These are phyloP conservation scores for Xylocopa sonorina DNA, from an alignment of 1,140 invertebrate species.

Conservation along the genomic window DNA sequence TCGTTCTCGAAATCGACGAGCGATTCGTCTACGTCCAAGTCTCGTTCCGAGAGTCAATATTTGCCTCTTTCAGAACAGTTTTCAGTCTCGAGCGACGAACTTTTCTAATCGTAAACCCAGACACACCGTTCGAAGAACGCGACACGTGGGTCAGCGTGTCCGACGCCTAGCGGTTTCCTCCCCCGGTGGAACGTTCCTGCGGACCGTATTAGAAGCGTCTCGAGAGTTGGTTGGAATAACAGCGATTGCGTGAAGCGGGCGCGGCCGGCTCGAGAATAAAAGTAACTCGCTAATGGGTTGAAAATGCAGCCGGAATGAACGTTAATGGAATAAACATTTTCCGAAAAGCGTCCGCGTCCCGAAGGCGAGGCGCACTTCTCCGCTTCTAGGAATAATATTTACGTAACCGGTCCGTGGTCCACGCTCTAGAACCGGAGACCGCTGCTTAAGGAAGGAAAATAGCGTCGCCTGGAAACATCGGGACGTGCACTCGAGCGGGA, in stretches of 20 bases:
- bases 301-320: constrained; percentile 54
- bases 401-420: constrained; percentile 51
- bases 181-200: not conserved
- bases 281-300: constrained; percentile 53
- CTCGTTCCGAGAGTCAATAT: constrained; percentile 29
- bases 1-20: not conserved
- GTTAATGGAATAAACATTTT: constrained; percentile 63
- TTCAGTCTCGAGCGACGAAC: not conserved
- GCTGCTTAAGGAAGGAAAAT: constrained; percentile 62
- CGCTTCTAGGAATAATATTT: constrained; percentile 61
- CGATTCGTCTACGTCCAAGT: not conserved
- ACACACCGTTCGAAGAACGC: not conserved
- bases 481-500: constrained; percentile 20
- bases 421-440: constrained; percentile 4
- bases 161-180: not conserved
- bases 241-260: constrained; percentile 6
- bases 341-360: constrained; percentile 41
- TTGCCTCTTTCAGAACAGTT: not conserved
- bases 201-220: constrained; percentile 1
- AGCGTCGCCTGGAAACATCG: constrained; percentile 30
- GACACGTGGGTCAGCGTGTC: constrained; percentile 11
- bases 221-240: constrained; percentile 30
- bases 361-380: constrained; percentile 11
- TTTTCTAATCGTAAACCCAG: not conserved
- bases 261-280: constrained; percentile 24